A percentile compares a stretch with the other conserved stretches of the same genome.
phyloP scores from a whole-genome alignment of 1,140 invertebrate genomes.

The Sycophaga agraensis region DNA sequence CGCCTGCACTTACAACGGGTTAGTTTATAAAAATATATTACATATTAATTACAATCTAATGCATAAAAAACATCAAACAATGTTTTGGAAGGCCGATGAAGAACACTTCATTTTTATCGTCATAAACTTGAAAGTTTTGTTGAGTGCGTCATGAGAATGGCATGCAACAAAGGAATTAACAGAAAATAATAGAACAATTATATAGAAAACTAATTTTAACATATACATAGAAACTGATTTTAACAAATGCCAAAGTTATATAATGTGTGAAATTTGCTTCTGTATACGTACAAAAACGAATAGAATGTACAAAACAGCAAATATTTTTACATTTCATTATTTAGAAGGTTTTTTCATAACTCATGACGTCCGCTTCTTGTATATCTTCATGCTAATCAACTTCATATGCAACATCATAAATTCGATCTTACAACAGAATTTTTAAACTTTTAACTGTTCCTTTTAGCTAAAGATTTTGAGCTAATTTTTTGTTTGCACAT shows the following conservation, averaged over 20 bases:
- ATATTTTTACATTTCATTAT: slow-evolving; percentile 15
- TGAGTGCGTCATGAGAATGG: slow-evolving; percentile 22
- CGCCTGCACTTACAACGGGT: slow-evolving; percentile 91
- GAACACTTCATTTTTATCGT: slow-evolving; percentile 1
- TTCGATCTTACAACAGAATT: slow-evolving; percentile 7
- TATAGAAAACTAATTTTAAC: background rate
- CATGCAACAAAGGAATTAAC: slow-evolving; percentile 20
- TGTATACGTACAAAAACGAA: no score
- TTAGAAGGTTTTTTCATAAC: slow-evolving; percentile 14
- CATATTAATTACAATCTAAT: background rate
- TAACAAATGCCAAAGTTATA: no score
- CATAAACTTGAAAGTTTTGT: slow-evolving; percentile 14
- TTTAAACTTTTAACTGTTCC: background rate
- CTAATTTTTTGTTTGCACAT: no score
- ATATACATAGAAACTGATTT: no score
- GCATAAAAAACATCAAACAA: no score
- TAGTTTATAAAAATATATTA: background rate
- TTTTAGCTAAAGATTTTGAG: no score
- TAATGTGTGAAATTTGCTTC: no score
- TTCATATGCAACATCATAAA: slow-evolving; percentile 14
- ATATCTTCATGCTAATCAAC: slow-evolving; percentile 30
- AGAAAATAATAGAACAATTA: slow-evolving; percentile 19
- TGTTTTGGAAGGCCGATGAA: no score
- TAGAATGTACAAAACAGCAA: no score
- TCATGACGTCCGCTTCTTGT: slow-evolving; percentile 33